Percentiles rank a stretch among this genome's conserved stretches.
These are phyloP conservation scores for Rhincodon typus DNA, from an alignment of 2,797 vertebrate genomes.

Conservation along the genomic window DNA sequence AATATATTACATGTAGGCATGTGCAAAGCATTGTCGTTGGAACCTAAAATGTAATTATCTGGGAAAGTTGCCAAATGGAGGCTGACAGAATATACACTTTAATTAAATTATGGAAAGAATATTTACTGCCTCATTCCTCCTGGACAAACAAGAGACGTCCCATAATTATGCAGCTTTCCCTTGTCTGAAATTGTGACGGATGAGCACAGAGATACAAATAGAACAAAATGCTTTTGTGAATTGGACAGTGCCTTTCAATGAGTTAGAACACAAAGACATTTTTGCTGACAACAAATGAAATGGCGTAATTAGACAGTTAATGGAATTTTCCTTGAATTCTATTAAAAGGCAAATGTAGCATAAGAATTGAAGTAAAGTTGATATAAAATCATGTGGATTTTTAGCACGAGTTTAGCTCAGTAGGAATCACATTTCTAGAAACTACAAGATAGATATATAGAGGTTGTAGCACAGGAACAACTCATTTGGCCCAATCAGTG, in stretches of 20 bases:
- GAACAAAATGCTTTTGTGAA: not conserved
- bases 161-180: slow-evolving; percentile 11
- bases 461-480: not conserved
- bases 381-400: not conserved
- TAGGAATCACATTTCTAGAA: not conserved
- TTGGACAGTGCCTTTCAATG: not conserved
- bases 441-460: not conserved
- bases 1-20: not conserved
- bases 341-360: not conserved
- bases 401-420: not conserved
- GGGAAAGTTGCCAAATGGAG: slow-evolving; percentile 3
- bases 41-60: not conserved
- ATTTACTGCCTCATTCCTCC: not conserved
- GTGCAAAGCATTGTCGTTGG: not conserved
- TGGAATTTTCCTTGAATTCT: not conserved
- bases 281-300: not conserved
- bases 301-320: not conserved
- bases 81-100: not conserved
- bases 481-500: not conserved
- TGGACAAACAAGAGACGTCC: slow-evolving; percentile 4
- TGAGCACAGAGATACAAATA: too few relatives aligned
- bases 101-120: not conserved
- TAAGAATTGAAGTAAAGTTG: not conserved
- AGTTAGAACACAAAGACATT: not conserved
- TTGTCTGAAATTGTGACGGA: not conserved